Conservation (phyloP, 2,888 invertebrate genomes). For the Dicyrtoma fusca region DNA sequence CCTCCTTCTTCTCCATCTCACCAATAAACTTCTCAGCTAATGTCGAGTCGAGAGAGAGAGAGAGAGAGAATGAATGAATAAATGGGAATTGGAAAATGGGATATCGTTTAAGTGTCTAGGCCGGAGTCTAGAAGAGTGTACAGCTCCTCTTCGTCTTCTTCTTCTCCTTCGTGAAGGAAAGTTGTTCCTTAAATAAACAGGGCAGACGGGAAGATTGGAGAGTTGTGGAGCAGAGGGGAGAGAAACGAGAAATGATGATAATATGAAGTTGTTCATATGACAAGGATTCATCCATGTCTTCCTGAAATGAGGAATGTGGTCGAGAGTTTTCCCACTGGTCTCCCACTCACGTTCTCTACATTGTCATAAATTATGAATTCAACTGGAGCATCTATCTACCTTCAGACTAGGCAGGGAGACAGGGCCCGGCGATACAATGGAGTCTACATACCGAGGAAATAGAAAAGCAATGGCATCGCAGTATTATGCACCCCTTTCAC, state of each 20-base stretch:
- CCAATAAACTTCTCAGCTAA: conserved; percentile 1
- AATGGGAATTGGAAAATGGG: conserved; percentile 29
- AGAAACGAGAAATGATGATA: conserved; percentile 24
- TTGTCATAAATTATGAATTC: conserved; percentile 36
- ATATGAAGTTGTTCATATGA: conserved; percentile 24
- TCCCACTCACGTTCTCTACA: conserved; percentile 22
- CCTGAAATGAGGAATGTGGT: conserved; percentile 26
- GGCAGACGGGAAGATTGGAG: background rate
- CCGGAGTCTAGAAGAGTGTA: background rate
- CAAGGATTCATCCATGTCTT: conserved; percentile 32
- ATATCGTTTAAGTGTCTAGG: conserved; percentile 7
- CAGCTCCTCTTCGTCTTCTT: background rate
- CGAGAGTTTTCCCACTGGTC: conserved; percentile 21
- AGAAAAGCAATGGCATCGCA: too few relatives aligned
- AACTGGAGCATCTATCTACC: background rate
- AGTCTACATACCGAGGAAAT: too few relatives aligned
- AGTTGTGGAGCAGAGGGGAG: background rate
- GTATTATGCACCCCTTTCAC: too few relatives aligned
- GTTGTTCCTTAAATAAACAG: conserved; percentile 23
- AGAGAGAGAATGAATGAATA: conserved; percentile 15
- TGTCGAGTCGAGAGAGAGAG: background rate
- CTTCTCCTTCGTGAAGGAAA: background rate
- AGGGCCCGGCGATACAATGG: too few relatives aligned
- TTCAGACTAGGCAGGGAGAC: background rate
- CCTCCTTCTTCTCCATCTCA: conserved; percentile 2